Evolutionary conservation across 2,888 invertebrate species (phyloP).

Genomic region (Eupithecia dodoneata): DNA sequence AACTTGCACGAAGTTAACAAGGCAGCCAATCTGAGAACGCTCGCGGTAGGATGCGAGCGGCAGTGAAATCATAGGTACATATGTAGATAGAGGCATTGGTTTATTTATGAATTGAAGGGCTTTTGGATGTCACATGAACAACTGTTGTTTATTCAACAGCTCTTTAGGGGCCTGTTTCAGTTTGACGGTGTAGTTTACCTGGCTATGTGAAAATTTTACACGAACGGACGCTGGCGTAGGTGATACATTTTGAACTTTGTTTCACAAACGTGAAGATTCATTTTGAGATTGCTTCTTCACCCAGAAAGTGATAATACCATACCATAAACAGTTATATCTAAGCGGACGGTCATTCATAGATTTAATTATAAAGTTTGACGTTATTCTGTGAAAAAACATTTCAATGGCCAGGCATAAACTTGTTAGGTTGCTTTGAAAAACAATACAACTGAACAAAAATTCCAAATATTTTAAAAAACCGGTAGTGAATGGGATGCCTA

Average conservation of each 20-base stretch:
- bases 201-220: neutral
- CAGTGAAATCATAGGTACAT: neutral
- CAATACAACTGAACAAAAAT: neutral
- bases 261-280: neutral
- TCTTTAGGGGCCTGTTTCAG: neutral
- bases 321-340: neutral
- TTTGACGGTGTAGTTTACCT: neutral
- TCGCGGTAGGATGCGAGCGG: neutral
- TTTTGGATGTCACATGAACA: slow-evolving; percentile 59
- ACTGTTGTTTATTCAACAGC: slow-evolving; percentile 71
- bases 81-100: neutral
- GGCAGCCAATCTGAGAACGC: neutral
- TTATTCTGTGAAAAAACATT: neutral
- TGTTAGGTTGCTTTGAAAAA: neutral
- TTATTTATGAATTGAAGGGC: slow-evolving; percentile 9
- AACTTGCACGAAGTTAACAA: neutral
- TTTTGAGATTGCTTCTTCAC: neutral
- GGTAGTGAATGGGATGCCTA: neutral
- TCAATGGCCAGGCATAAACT: neutral
- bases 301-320: neutral
- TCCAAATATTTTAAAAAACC: neutral
- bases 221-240: neutral
- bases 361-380: neutral
- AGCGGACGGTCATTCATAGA: neutral
- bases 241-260: neutral